phyloP scores from a whole-genome alignment of 2,113 vertebrate species.

The Sorex fumeus region DNA sequence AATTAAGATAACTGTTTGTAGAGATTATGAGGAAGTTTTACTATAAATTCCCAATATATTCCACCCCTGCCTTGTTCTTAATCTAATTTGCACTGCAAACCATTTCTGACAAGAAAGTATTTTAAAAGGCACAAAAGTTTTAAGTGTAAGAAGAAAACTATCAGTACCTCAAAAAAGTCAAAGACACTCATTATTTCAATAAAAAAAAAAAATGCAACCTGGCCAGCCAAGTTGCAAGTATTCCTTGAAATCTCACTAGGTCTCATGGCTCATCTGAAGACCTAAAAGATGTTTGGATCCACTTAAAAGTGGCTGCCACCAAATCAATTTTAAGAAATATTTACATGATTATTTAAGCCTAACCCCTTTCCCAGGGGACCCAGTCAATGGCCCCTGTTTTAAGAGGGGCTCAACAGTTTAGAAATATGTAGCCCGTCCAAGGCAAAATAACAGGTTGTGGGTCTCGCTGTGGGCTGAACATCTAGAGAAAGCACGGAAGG shows the following conservation, averaged over 20 bases:
- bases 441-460: not conserved
- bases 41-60: constrained; percentile 79
- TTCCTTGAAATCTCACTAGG: not conserved
- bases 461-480: not conserved
- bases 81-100: constrained; percentile 87
- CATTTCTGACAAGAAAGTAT: constrained; percentile 86
- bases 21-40: constrained; percentile 54
- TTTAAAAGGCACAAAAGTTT: constrained; percentile 82
- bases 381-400: not conserved
- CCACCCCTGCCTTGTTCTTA: constrained; percentile 89
- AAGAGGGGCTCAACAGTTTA: not conserved
- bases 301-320: constrained; percentile 42
- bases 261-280: constrained; percentile 75
- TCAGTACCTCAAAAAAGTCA: constrained; percentile 80
- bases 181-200: constrained; percentile 82
- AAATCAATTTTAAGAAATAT: constrained; percentile 61
- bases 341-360: constrained; percentile 60
- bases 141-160: constrained; percentile 74
- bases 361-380: constrained; percentile 16
- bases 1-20: not conserved
- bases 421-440: constrained; percentile 61
- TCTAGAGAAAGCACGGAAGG: not conserved
- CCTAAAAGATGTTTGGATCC: constrained; percentile 11
- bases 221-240: constrained; percentile 93
- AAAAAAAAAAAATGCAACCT: constrained; percentile 86